Evolutionary conservation across 2,888 invertebrate species (phyloP).

Genomic region (Apamea crenata): DNA sequence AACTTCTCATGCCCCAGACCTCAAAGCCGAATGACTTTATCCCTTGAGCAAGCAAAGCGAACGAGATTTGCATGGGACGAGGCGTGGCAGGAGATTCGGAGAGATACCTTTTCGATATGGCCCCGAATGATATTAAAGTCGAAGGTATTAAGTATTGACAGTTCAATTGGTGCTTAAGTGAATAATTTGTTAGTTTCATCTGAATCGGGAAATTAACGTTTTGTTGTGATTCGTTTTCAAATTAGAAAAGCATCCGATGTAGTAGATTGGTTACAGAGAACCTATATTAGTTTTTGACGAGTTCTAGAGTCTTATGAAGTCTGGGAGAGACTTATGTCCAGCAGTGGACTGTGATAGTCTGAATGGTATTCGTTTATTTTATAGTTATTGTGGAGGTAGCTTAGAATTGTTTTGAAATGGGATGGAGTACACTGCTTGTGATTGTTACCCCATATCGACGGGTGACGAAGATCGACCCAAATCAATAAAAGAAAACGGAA

Average conservation of each 20-base stretch:
- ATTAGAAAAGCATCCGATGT: background rate
- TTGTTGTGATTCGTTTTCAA: background rate
- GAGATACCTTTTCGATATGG: conserved; percentile 36
- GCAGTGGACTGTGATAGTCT: background rate
- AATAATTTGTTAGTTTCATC: conserved; percentile 51
- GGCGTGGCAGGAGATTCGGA: conserved; percentile 28
- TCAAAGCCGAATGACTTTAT: conserved; percentile 59
- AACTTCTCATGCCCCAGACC: conserved; percentile 39
- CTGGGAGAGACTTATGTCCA: background rate
- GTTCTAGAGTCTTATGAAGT: background rate
- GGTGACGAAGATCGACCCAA: background rate
- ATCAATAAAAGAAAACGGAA: background rate
- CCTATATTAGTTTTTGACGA: background rate
- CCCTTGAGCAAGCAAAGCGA: conserved; percentile 55
- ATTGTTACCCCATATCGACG: rapidly evolving
- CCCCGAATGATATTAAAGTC: conserved; percentile 37
- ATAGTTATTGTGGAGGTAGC: background rate
- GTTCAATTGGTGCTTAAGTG: conserved; percentile 25
- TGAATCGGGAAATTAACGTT: conserved; percentile 12
- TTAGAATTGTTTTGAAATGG: background rate
- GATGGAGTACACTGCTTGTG: background rate
- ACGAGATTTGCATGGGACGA: conserved; percentile 60
- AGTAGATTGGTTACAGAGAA: conserved; percentile 8
- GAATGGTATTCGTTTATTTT: background rate
- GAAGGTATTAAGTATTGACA: conserved; percentile 40